phyloP scores from a whole-genome alignment of 2,797 vertebrate genomes.

The Anguilla anguilla region DNA sequence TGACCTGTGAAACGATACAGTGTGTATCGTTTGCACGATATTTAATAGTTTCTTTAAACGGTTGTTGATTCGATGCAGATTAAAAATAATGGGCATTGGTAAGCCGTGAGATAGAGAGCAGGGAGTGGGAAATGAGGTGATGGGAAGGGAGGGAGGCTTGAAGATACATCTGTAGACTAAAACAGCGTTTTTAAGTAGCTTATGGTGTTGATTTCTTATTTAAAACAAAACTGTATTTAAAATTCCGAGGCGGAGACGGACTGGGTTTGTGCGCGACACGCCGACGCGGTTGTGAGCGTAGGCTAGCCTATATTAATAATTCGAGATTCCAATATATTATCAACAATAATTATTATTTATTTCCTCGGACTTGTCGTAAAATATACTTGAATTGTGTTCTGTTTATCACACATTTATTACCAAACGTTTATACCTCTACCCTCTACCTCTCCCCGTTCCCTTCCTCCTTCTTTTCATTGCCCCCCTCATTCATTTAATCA shows the following conservation, averaged over 20 bases:
- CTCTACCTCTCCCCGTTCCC: constrained; percentile 42
- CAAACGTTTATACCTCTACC: constrained; percentile 39
- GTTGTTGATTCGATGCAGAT: constrained; percentile 45
- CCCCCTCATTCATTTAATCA: constrained; percentile 58
- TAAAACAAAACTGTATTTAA: neutral
- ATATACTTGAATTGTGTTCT: constrained; percentile 11
- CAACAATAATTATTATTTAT: constrained; percentile 5
- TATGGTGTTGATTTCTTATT: neutral
- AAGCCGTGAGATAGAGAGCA: constrained; percentile 44
- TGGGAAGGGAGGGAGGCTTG: constrained; percentile 52
- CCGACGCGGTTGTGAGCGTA: neutral
- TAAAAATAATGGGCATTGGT: constrained; percentile 28
- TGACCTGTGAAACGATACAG: constrained; percentile 41
- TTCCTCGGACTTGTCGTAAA: neutral
- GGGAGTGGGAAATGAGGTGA: constrained; percentile 46
- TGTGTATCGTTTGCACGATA: constrained; percentile 22
- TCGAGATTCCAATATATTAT: constrained; percentile 5
- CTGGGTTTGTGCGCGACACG: neutral
- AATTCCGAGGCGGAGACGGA: constrained; percentile 5
- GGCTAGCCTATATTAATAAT: constrained; percentile 3
- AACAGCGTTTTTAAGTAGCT: neutral
- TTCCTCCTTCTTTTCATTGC: constrained; percentile 53
- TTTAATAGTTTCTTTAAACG: constrained; percentile 8
- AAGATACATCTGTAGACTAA: constrained; percentile 36
- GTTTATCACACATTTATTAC: neutral